These are phyloP conservation scores for Anabacerthia variegaticeps DNA, from an alignment of 2,797 vertebrate species.

Conservation along the genomic window DNA sequence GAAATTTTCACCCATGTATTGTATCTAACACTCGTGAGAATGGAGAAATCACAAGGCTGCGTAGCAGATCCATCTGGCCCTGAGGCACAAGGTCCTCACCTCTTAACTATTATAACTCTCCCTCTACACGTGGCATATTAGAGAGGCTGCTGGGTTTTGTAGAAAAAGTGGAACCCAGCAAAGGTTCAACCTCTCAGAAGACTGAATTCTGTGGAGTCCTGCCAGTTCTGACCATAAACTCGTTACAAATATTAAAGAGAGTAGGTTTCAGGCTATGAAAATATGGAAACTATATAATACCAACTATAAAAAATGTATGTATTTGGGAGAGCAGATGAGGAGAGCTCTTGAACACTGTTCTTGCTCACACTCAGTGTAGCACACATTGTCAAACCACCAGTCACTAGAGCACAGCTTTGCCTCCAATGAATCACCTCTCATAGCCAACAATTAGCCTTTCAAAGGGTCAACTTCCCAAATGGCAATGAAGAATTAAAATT, in stretches of 20 bases:
- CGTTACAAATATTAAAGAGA: background rate
- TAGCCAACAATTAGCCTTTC: background rate
- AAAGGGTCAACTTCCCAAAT: background rate
- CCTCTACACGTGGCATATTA: accelerated
- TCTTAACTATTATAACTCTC: background rate
- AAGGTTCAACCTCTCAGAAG: background rate
- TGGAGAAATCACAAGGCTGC: background rate
- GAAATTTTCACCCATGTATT: background rate
- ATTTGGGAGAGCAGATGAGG: background rate
- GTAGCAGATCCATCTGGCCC: background rate
- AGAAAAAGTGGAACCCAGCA: background rate
- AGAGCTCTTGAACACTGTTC: background rate
- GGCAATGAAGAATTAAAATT: background rate
- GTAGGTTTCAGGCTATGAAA: background rate
- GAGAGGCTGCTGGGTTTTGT: background rate
- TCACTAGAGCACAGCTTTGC: background rate
- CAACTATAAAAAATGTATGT: background rate
- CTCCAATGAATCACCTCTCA: background rate
- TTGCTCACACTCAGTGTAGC: background rate
- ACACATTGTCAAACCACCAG: background rate
- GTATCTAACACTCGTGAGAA: background rate
- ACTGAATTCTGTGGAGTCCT: background rate
- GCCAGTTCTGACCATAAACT: background rate
- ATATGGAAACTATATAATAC: background rate
- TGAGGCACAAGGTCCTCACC: background rate